Percentiles rank a stretch among this genome's conserved stretches.
Conservation (phyloP, 2,797 vertebrate species). For the Jordanella pulchra region DNA sequence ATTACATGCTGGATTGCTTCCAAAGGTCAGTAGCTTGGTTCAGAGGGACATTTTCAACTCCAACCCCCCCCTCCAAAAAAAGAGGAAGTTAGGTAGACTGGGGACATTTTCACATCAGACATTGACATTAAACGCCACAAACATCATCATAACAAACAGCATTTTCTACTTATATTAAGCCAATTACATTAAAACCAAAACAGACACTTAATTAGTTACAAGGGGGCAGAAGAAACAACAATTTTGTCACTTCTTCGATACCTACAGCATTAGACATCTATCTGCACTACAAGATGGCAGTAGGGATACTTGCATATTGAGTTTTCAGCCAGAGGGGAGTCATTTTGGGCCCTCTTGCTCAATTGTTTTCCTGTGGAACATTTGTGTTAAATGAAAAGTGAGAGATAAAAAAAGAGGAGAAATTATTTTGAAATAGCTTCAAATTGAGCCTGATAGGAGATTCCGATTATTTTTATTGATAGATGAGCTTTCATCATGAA, state of each 20-base stretch:
- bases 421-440: constrained; percentile 1
- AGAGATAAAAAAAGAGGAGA: constrained; percentile 14
- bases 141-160: not conserved
- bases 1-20: constrained; percentile 22
- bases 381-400: constrained; percentile 69
- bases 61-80: no score
- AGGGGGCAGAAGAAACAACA: not conserved
- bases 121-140: constrained; percentile 2
- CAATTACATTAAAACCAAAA: constrained; percentile 4
- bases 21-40: constrained; percentile 20
- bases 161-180: not conserved
- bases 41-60: not conserved
- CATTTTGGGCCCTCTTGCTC: constrained; percentile 94
- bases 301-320: constrained; percentile 92
- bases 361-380: constrained; percentile 93
- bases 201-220: constrained; percentile 49
- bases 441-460: constrained; percentile 14
- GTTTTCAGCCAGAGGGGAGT: constrained; percentile 87
- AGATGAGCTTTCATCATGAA: not conserved
- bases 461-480: not conserved
- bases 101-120: not conserved
- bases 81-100: constrained; percentile 31
- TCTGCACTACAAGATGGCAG: constrained; percentile 63
- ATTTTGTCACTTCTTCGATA: constrained; percentile 11
- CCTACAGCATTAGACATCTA: constrained; percentile 56